Evolutionary conservation across 2,888 invertebrate species (phyloP).

Genomic region (Drosophila heteroneura): DNA sequence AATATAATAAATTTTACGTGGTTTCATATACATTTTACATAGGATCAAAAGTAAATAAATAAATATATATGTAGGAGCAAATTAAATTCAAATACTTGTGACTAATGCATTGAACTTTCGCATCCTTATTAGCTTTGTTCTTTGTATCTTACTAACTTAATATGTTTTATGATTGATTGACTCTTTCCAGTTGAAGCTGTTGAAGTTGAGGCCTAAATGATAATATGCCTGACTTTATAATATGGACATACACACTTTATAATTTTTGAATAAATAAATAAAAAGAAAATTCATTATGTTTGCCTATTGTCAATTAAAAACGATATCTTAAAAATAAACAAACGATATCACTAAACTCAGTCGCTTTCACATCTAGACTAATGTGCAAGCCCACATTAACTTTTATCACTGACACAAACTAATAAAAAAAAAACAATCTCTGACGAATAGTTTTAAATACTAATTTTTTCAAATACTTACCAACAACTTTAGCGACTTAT

Average conservation of each 20-base stretch:
- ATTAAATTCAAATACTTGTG: constrained; percentile 58
- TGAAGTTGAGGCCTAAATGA: constrained; percentile 85
- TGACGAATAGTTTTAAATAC: constrained; percentile 14
- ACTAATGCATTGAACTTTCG: constrained; percentile 70
- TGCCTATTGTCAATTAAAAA: constrained; percentile 60
- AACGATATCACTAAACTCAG: constrained; percentile 62
- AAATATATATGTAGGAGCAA: constrained; percentile 15
- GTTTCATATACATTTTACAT: not conserved
- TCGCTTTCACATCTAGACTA: constrained; percentile 65
- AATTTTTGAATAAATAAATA: constrained; percentile 64
- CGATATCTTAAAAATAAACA: constrained; percentile 60
- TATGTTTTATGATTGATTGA: constrained; percentile 84
- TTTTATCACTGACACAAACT: constrained; percentile 10
- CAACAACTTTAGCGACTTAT: constrained; percentile 1
- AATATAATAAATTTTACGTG: not conserved
- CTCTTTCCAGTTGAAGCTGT: constrained; percentile 85
- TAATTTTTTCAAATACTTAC: constrained; percentile 11
- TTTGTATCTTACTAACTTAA: constrained; percentile 82
- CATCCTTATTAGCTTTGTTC: constrained; percentile 68
- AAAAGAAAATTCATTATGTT: constrained; percentile 67
- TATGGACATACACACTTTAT: constrained; percentile 78
- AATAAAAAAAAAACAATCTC: constrained; percentile 13
- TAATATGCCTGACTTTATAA: constrained; percentile 80
- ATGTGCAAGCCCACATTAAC: constrained; percentile 29
- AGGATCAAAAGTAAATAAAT: constrained; percentile 5